Conservation (phyloP, 92 coral and sea anemone genomes). For the Metridium senile region DNA sequence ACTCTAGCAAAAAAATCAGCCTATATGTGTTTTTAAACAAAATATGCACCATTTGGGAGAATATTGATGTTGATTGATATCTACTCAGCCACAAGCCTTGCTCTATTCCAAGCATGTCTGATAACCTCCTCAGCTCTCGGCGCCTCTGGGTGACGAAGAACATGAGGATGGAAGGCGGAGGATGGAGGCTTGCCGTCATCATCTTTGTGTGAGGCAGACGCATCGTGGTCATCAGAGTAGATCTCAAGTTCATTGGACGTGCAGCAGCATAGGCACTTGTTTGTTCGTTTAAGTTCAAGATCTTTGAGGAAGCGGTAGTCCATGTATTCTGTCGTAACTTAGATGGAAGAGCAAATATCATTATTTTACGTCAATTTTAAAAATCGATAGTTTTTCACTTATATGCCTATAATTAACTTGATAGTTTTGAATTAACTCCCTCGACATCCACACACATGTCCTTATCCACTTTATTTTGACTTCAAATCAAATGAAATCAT, state of each 20-base stretch:
- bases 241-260: slow-evolving; percentile 82
- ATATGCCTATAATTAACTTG: too few species aligned
- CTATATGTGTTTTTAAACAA: too few species aligned
- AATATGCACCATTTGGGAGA: background rate
- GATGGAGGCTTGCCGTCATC: slow-evolving; percentile 74
- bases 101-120: slow-evolving; percentile 92
- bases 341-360: background rate
- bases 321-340: slow-evolving; percentile 94
- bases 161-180: slow-evolving; percentile 92
- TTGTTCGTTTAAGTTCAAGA: slow-evolving; percentile 84
- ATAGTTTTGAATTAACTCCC: too few species aligned
- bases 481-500: too few species aligned
- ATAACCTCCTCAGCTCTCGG: slow-evolving; percentile 85
- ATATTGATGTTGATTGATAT: background rate
- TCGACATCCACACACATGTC: too few species aligned
- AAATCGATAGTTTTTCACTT: too few species aligned
- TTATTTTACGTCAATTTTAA: too few species aligned
- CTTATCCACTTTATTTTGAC: too few species aligned
- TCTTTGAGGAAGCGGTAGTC: slow-evolving; percentile 98
- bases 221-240: slow-evolving; percentile 89
- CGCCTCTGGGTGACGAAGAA: slow-evolving; percentile 96
- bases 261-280: slow-evolving; percentile 90
- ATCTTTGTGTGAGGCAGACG: slow-evolving; percentile 77
- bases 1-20: too few species aligned
- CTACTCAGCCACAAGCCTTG: slow-evolving; percentile 92